Evolutionary conservation across 2,888 invertebrate genomes (phyloP), one percentile per base, ranked within the genome.

Genomic region (Cecidostiba fungosa): DNA sequence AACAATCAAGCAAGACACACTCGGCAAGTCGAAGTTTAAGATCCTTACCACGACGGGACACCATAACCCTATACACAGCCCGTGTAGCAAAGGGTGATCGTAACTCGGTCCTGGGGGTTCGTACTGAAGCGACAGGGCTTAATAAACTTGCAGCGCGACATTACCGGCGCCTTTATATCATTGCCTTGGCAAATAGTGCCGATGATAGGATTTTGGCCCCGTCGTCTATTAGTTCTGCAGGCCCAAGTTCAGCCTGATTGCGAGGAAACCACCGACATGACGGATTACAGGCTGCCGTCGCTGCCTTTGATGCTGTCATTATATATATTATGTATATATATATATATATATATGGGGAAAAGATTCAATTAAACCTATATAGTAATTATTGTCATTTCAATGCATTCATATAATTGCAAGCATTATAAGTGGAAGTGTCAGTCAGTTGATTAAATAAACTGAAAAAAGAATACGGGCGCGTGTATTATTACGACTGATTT

Each of bases 111-210:
- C 5, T 23, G 54, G 4, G 23, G 29, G 59, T 16, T 50, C 10
- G 26, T 26, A 23, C 26, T 26, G 16, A 29, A n/a, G 29, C 66
- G 66, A 16, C 23, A 66, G 26, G 14, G 66, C 66, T 66, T 66
- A 66, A 66, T 66, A 66, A 66, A 66, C 66, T 66, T 66, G 29
- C 72, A 12, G 39, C 43, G 39, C 72, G 43, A 72, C 39, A 39
- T 72, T 39, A n/a, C 39, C 72, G 72, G 39, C 72, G 36, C 39
- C 72, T 39, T 72, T 43, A 72, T 77, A 81, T 78, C 73, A 73
- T 84, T 81, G 74, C 39, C 74, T 54, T 43, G 62, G 77, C 66
- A 82, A 85, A 82, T 82, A 85, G 77, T 66, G 77, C 59, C 82
- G 74, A 77, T 78, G 80, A 77, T 82, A 36, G 82, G 77, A 82